These are phyloP conservation scores for Eutolmus rufibarbis DNA, from an alignment of 2,888 invertebrate species.

Conservation along the genomic window DNA sequence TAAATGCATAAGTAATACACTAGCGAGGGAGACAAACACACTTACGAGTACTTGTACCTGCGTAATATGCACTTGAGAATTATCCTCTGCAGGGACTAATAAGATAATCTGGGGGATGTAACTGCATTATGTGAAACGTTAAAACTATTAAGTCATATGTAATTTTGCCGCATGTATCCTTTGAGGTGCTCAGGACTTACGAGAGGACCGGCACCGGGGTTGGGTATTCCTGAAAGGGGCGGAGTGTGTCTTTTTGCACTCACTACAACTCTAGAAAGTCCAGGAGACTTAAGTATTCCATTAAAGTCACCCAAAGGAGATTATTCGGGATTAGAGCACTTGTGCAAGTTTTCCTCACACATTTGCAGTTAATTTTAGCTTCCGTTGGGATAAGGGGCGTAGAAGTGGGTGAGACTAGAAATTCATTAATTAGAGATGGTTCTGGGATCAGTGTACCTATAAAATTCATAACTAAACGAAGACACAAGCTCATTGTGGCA, in stretches of 20 bases:
- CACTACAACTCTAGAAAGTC: neutral
- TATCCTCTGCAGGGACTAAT: conserved; percentile 51
- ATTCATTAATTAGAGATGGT: conserved; percentile 6
- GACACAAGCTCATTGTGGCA: conserved; percentile 15
- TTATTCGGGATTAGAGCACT: conserved; percentile 42
- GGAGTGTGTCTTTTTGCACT: conserved; percentile 12
- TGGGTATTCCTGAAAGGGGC: neutral
- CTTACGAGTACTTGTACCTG: conserved; percentile 21
- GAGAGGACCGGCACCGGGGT: neutral
- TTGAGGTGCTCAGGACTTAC: neutral
- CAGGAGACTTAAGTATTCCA: conserved; percentile 43
- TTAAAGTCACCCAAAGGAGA: conserved; percentile 47
- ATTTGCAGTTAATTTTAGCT: conserved; percentile 11
- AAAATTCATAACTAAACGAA: conserved; percentile 3
- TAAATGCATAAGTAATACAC: conserved; percentile 38
- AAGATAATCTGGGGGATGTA: conserved; percentile 58
- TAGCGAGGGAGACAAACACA: conserved; percentile 14
- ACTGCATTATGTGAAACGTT: conserved; percentile 55
- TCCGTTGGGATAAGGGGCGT: neutral
- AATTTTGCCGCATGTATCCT: conserved; percentile 31
- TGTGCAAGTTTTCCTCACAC: conserved; percentile 30
- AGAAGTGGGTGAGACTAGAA: conserved; percentile 6
- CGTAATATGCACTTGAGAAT: conserved; percentile 35
- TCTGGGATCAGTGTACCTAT: neutral
- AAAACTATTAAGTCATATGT: conserved; percentile 49